phyloP scores from a whole-genome alignment of 1,140 invertebrate species.

The Hyposmocoma kahamanoa region DNA sequence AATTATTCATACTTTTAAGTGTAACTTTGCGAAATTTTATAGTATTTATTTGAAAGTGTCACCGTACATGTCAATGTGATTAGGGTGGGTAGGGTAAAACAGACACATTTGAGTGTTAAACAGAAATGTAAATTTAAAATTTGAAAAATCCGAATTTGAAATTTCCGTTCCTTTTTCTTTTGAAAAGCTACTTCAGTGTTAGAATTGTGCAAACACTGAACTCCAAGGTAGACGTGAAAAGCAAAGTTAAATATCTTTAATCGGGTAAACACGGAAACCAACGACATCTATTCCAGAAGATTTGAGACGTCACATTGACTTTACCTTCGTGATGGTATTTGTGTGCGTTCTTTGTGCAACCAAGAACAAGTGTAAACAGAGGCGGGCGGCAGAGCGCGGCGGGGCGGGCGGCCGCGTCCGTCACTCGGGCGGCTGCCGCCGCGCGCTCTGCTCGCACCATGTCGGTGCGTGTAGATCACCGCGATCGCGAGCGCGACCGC shows the following conservation, averaged over 20 bases:
- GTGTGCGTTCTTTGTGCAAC: constrained; percentile 48
- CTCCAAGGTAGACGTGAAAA: no score
- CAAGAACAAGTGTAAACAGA: constrained; percentile 57
- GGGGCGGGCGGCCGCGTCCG: constrained; percentile 31
- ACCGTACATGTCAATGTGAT: no score
- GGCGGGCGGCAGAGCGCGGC: neutral
- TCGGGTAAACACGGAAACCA: constrained; percentile 42
- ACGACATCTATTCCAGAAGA: constrained; percentile 27
- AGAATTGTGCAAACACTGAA: no score
- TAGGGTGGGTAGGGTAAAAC: no score
- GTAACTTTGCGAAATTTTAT: no score
- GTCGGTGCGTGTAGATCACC: constrained; percentile 58
- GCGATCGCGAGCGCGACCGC: constrained; percentile 59
- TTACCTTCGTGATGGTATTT: constrained; percentile 37
- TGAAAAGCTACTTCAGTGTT: no score
- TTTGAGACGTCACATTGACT: constrained; percentile 27
- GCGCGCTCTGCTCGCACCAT: constrained; percentile 57
- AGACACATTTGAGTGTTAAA: no score
- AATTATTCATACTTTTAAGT: no score
- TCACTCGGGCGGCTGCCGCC: constrained; percentile 60
- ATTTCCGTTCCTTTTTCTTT: neutral
- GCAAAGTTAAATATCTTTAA: constrained; percentile 37
- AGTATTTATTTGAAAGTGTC: no score
- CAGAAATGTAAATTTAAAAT: neutral
- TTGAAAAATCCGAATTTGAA: neutral